Evolutionary conservation across 2,888 invertebrate genomes (phyloP), one percentile per base, ranked within the genome.

Genomic region (Lasius platythorax): DNA sequence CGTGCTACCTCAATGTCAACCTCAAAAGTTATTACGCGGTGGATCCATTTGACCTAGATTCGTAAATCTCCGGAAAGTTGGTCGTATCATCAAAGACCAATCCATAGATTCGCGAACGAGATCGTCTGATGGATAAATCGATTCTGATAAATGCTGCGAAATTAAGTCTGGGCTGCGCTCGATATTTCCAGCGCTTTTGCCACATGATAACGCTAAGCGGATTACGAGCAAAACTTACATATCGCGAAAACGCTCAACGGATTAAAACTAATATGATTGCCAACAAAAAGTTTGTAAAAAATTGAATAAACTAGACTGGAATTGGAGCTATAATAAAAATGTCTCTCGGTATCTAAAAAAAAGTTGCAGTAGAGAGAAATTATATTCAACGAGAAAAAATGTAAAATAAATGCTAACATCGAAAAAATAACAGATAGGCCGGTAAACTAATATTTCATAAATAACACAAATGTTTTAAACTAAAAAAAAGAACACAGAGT

Each of bases 31-130:
- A 87, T 88, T 87, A 73, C 82, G 33, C 61, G 74, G 46, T 67
- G 66, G 84, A 85, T 83, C 83, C 85, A 74, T 88, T 85, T 84
- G 79, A 79, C 79, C 85, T 30, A 85, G 63, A 83, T 85, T 67
- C 63, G 84, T 72, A 73, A 75, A 78, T 82, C 85, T 72, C 67
- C 58, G 46, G 56, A 78, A 74, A 82, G 73, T 74, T 70, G 46
- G 28, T 12, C 73, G 56, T 40, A 15, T 61, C n/a, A n/a, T 76
- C 28, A 61, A 58, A 78, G 30, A 15, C 46, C 70, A 43, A 81
- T 72, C 46, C 46, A 23, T 56, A 76, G 67, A 76, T 76, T 40
- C 53, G 67, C 56, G 78, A 56, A 56, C 30, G 61, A 72, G 46
- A 81, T 72, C 79, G 46, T 12, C 30, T 12, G 61, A 43, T 40